These are phyloP conservation scores for Sarcophaga rosellei DNA, from an alignment of 2,888 invertebrate genomes.

Conservation along the genomic window DNA sequence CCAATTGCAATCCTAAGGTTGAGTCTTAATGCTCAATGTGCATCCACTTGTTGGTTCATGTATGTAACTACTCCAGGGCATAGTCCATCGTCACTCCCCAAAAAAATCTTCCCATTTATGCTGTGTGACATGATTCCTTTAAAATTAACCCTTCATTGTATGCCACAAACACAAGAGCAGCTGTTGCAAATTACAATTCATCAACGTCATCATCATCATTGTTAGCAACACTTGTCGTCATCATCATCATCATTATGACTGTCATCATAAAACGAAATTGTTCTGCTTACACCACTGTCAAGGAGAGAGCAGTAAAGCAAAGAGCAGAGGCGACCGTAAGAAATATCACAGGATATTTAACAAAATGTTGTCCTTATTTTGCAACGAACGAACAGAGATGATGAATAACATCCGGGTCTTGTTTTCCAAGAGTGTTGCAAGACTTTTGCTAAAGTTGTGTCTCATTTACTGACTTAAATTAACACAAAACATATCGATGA, in stretches of 20 bases:
- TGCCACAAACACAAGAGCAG: slow-evolving; percentile 36
- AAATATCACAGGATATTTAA: background rate
- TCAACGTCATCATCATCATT: slow-evolving; percentile 39
- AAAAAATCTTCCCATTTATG: slow-evolving; percentile 16
- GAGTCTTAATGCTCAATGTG: too few species aligned
- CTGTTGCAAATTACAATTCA: slow-evolving; percentile 52
- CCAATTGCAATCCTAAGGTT: too few species aligned
- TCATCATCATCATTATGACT: background rate
- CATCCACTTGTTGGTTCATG: too few species aligned
- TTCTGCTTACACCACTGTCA: background rate
- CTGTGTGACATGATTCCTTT: slow-evolving; percentile 16
- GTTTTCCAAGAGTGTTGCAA: background rate
- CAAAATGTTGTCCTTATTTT: background rate
- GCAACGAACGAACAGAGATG: too few species aligned
- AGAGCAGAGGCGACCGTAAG: background rate
- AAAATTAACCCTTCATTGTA: slow-evolving; percentile 23
- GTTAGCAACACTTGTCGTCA: background rate
- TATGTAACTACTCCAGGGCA: too few species aligned
- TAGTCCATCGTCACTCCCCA: too few species aligned
- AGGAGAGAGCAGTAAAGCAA: background rate
- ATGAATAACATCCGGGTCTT: background rate
- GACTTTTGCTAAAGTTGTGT: background rate
- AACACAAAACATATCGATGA: slow-evolving; percentile 22
- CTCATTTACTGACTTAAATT: background rate
- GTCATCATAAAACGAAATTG: background rate